These are phyloP conservation scores for Ennomos fuscantarius DNA, from an alignment of 2,888 invertebrate species.

Conservation along the genomic window DNA sequence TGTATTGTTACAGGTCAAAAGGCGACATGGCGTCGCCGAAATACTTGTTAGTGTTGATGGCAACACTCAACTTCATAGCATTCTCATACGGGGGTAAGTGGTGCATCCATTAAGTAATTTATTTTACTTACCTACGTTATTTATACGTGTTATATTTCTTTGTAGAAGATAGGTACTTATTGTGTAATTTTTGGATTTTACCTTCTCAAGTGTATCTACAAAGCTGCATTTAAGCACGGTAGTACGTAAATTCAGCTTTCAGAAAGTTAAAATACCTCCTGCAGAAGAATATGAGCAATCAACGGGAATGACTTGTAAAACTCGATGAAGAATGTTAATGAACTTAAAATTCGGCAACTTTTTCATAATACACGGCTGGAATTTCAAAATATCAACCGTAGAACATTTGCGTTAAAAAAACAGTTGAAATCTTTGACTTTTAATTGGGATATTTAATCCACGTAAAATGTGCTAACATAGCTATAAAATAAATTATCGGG, in stretches of 20 bases:
- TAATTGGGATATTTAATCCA: slow-evolving; percentile 8
- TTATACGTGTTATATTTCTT: too few relatives aligned
- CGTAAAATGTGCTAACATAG: slow-evolving; percentile 15
- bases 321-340: slow-evolving; percentile 7
- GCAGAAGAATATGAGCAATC: too few relatives aligned
- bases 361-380: slow-evolving; percentile 7
- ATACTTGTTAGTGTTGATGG: slow-evolving; percentile 48
- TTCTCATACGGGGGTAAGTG: slow-evolving; percentile 61
- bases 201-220: too few relatives aligned
- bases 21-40: slow-evolving; percentile 65
- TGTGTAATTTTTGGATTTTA: too few relatives aligned
- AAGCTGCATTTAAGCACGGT: too few relatives aligned
- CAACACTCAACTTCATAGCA: slow-evolving; percentile 47
- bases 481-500: slow-evolving; percentile 18
- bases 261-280: too few relatives aligned
- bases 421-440: slow-evolving; percentile 5
- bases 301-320: neutral
- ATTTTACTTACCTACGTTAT: too few relatives aligned
- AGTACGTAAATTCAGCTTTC: too few relatives aligned
- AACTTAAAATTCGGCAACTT: slow-evolving; percentile 12
- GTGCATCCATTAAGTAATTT: neutral
- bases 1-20: slow-evolving; percentile 56
- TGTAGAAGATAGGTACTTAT: too few relatives aligned
- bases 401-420: neutral
- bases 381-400: slow-evolving; percentile 6